Conservation (phyloP, 2,113 vertebrate genomes). For the Jaculus jaculus region DNA sequence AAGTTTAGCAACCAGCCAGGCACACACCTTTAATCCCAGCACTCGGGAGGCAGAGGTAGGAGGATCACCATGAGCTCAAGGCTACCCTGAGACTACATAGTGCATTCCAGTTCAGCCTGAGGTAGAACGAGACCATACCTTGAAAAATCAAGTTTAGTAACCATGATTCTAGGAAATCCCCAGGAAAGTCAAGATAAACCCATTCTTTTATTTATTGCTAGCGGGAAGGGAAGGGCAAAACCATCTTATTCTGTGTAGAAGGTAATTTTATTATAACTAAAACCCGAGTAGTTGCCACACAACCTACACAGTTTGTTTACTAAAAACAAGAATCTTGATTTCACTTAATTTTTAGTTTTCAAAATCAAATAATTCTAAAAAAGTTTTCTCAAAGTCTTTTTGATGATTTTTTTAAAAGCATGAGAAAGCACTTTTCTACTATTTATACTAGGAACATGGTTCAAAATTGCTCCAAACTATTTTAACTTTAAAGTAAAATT, state of each 20-base stretch:
- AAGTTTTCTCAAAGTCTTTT: background rate
- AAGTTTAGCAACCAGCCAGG: background rate
- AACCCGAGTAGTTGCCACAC: background rate
- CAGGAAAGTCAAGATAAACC: background rate
- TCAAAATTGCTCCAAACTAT: background rate
- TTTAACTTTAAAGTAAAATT: constrained; percentile 29
- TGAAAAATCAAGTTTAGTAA: background rate
- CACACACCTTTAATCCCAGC: too few relatives aligned
- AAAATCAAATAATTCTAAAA: background rate
- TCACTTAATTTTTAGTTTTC: background rate
- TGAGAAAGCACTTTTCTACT: background rate
- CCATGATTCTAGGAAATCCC: background rate
- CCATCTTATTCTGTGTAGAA: background rate
- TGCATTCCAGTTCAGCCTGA: too few relatives aligned
- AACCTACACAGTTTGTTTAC: background rate
- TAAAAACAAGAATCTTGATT: background rate
- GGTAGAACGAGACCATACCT: too few relatives aligned
- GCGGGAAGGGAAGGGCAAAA: background rate
- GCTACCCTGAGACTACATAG: too few relatives aligned
- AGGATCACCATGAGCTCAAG: too few relatives aligned
- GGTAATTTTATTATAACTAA: background rate
- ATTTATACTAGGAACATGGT: background rate
- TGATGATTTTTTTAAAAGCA: background rate
- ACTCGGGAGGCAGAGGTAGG: too few relatives aligned
- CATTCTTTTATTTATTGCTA: background rate